A percentile compares a stretch with the other conserved stretches of the same genome.
Evolutionary conservation across 2,797 vertebrate genomes (phyloP).

Genomic region (Argya squamiceps): DNA sequence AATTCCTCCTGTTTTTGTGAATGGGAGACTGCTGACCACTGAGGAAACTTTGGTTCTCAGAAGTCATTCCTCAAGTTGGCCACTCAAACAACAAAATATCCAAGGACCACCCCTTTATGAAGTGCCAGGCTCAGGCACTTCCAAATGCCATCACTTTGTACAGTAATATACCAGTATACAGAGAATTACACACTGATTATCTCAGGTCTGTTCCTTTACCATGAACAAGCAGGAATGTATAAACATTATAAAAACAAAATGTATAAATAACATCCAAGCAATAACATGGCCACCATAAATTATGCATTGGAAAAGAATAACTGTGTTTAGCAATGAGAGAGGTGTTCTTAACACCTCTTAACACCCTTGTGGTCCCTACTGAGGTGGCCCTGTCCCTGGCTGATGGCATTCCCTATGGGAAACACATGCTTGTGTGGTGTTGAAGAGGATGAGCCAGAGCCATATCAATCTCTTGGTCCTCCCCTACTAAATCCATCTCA

Average conservation of each 20-base stretch:
- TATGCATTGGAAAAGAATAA: neutral
- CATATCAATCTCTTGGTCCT: neutral
- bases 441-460: neutral
- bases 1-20: neutral
- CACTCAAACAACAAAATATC: neutral
- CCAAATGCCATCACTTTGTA: neutral
- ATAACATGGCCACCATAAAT: neutral
- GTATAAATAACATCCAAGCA: neutral
- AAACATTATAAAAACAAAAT: neutral
- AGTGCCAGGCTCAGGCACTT: neutral
- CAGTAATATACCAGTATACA: fast-evolving
- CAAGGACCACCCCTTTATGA: neutral
- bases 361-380: neutral
- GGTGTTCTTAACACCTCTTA: neutral
- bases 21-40: neutral
- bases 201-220: neutral
- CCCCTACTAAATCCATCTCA: neutral
- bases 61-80: neutral
- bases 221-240: fast-evolving
- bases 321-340: neutral
- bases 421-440: fast-evolving
- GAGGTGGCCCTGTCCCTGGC: neutral
- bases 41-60: neutral
- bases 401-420: neutral
- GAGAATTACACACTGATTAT: neutral